Conservation (phyloP, 2,113 vertebrate species). For the Chaetura pelagica region DNA sequence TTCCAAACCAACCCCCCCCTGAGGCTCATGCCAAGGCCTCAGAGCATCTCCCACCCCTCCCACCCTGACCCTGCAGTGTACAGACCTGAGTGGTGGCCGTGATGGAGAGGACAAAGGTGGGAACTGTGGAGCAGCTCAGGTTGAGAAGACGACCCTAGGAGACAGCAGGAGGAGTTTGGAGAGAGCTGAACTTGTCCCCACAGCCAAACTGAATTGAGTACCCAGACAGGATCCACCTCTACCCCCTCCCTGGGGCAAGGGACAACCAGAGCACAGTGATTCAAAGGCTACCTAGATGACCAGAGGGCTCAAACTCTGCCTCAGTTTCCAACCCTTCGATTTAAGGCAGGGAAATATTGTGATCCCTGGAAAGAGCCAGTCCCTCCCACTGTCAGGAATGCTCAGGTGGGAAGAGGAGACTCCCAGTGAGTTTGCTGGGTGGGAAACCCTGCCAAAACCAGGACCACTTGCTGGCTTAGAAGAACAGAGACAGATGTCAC, state of each 20-base stretch:
- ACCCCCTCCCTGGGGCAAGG: not conserved
- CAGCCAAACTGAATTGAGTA: accelerated
- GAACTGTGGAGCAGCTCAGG: constrained; percentile 97
- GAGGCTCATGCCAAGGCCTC: accelerated
- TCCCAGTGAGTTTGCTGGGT: not conserved
- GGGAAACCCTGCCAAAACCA: not conserved
- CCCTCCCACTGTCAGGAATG: not conserved
- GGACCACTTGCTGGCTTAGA: not conserved
- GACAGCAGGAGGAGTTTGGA: not conserved
- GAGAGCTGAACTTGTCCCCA: not conserved
- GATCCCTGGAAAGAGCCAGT: not conserved
- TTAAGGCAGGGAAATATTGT: not conserved
- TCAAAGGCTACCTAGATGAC: accelerated
- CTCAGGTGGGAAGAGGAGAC: not conserved
- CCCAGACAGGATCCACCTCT: not conserved
- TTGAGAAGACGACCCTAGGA: constrained; percentile 94
- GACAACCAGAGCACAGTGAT: not conserved
- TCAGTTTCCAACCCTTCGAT: not conserved
- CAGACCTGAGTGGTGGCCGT: constrained; percentile 96
- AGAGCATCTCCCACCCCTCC: not conserved
- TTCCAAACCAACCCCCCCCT: not conserved
- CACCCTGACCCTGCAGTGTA: not conserved
- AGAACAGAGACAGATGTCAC: not conserved
- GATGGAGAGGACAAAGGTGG: constrained; percentile 97
- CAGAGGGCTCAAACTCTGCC: not conserved